These are phyloP conservation scores for Neoseiulus cucumeris DNA, from an alignment of 1,140 invertebrate genomes.

Conservation along the genomic window DNA sequence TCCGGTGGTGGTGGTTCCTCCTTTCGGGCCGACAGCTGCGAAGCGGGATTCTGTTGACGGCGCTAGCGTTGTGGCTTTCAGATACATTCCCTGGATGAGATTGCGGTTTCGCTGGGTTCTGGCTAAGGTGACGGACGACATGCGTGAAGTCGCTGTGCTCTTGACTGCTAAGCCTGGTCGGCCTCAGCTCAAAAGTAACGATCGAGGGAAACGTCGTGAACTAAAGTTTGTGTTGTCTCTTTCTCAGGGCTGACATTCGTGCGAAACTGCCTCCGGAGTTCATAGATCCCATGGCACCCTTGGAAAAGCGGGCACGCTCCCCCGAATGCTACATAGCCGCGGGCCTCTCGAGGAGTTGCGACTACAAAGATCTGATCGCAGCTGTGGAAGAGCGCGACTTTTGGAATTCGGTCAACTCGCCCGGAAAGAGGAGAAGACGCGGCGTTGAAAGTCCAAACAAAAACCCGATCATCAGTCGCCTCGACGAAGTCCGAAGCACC, in stretches of 20 bases:
- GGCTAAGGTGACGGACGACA: too few relatives aligned
- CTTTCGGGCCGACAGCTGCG: too few relatives aligned
- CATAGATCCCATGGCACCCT: conserved; percentile 7
- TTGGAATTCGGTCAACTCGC: conserved; percentile 11
- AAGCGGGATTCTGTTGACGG: too few relatives aligned
- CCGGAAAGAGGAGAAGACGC: conserved; percentile 8
- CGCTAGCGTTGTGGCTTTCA: too few relatives aligned
- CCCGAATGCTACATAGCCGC: conserved; percentile 12
- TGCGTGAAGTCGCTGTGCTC: too few relatives aligned
- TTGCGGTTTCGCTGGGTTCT: too few relatives aligned
- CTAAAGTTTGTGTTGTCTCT: neutral
- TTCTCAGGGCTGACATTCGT: conserved; percentile 2
- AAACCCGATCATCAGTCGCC: neutral
- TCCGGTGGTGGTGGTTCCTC: too few relatives aligned
- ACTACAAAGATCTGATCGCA: conserved; percentile 11
- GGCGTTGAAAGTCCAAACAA: neutral
- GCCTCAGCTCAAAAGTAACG: too few relatives aligned
- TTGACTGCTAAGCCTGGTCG: too few relatives aligned
- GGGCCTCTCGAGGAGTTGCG: conserved; percentile 10
- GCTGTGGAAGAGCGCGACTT: conserved; percentile 12
- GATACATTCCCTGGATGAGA: too few relatives aligned
- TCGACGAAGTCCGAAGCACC: conserved; percentile 4
- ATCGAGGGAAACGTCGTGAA: too few relatives aligned
- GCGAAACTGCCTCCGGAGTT: conserved; percentile 2
- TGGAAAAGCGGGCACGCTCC: conserved; percentile 10